These are phyloP conservation scores for Aphidoletes aphidimyza DNA, from an alignment of 2,888 invertebrate genomes.

Conservation along the genomic window DNA sequence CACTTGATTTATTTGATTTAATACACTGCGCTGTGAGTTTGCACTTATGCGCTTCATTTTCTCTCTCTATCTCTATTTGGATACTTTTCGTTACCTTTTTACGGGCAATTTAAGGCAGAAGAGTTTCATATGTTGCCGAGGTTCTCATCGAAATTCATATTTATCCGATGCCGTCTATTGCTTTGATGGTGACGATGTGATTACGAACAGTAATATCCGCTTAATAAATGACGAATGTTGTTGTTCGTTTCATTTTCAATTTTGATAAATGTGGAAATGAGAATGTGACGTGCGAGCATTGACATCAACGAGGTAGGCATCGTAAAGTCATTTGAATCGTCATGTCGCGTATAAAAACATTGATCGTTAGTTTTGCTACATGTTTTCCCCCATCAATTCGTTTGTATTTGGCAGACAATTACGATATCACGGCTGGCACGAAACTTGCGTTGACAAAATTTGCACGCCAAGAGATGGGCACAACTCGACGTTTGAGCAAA, in stretches of 20 bases:
- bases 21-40: neutral
- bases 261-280: conserved; percentile 38
- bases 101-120: no score
- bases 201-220: neutral
- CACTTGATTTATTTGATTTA: conserved; percentile 3
- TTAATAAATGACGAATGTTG: conserved; percentile 3
- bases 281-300: neutral
- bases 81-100: neutral
- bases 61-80: neutral
- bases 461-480: neutral
- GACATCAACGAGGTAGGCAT: neutral
- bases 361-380: neutral
- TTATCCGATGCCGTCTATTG: neutral
- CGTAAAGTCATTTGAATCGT: conserved; percentile 27
- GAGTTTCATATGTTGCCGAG: no score
- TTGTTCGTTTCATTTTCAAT: neutral
- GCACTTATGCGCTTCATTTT: neutral
- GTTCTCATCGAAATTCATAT: neutral
- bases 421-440: neutral
- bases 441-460: neutral
- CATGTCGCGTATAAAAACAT: no score
- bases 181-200: no score
- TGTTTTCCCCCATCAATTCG: neutral
- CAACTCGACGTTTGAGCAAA: neutral
- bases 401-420: neutral